Conservation (phyloP, 2,797 vertebrate genomes). For the Gila robusta region DNA sequence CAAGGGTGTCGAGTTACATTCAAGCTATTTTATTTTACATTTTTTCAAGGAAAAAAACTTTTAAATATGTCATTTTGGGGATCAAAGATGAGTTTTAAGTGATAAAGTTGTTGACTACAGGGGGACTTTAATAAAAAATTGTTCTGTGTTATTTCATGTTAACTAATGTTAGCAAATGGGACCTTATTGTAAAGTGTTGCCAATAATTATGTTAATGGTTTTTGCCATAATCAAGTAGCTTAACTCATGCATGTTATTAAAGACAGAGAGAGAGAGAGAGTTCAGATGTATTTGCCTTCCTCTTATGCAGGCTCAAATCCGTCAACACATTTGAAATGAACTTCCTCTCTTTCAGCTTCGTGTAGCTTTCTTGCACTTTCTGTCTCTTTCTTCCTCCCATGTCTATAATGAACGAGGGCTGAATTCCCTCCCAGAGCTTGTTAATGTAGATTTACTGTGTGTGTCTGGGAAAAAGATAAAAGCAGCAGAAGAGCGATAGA, state of each 20-base stretch:
- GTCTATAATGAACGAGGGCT: constrained; percentile 81
- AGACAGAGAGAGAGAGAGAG: not conserved
- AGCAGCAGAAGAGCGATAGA: constrained; percentile 32
- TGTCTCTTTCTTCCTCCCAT: constrained; percentile 33
- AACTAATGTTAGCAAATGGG: not conserved
- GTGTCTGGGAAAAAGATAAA: constrained; percentile 73
- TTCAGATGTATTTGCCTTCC: not conserved
- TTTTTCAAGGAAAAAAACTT: no score
- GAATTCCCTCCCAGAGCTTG: constrained; percentile 80
- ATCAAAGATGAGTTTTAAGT: no score
- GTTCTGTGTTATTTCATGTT: not conserved
- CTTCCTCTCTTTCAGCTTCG: constrained; percentile 35
- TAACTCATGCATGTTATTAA: not conserved
- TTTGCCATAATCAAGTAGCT: not conserved
- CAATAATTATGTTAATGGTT: not conserved
- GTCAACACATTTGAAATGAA: constrained; percentile 10
- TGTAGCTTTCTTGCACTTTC: constrained; percentile 15
- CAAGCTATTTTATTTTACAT: no score
- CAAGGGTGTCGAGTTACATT: no score
- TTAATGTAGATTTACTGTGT: constrained; percentile 85
- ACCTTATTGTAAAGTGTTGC: not conserved
- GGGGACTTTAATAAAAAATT: no score
- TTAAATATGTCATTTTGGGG: no score
- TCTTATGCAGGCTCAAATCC: constrained; percentile 14
- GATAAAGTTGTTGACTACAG: no score